A percentile compares a stretch with the other conserved stretches of the same genome.
These are phyloP conservation scores for Nymphalis urticae DNA, from an alignment of 2,888 invertebrate genomes.

Conservation along the genomic window DNA sequence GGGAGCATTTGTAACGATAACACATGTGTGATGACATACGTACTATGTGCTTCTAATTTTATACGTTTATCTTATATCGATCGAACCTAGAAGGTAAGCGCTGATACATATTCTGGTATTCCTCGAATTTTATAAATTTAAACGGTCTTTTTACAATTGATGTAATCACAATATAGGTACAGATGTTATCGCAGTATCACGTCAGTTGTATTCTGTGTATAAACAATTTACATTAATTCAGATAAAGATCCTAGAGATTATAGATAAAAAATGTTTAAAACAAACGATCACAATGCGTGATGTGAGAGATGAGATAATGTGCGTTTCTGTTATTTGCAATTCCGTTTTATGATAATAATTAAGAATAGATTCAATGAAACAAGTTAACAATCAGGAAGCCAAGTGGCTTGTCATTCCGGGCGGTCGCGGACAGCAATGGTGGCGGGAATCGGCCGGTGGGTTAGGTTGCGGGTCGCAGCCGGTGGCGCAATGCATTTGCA, in stretches of 20 bases:
- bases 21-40: conserved; percentile 18
- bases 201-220: conserved; percentile 5
- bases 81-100: conserved; percentile 2
- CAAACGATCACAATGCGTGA: conserved; percentile 6
- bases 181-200: conserved; percentile 4
- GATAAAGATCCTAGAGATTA: conserved; percentile 22
- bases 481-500: conserved; percentile 54
- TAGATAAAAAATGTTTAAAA: conserved; percentile 15
- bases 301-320: conserved; percentile 22
- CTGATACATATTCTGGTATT: neutral
- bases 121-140: neutral
- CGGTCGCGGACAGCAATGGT: conserved; percentile 15
- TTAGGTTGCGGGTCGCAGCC: conserved; percentile 14
- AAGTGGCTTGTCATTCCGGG: conserved; percentile 61
- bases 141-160: neutral
- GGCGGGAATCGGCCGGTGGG: conserved; percentile 1
- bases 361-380: neutral
- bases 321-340: conserved; percentile 28
- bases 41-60: conserved; percentile 15
- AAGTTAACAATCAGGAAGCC: conserved; percentile 43
- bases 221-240: conserved; percentile 16
- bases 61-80: neutral
- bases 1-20: conserved; percentile 7
- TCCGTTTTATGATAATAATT: conserved; percentile 8
- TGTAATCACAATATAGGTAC: conserved; percentile 1